Evolutionary conservation across 1,140 invertebrate genomes (phyloP).

Genomic region (Ceratina australensis): DNA sequence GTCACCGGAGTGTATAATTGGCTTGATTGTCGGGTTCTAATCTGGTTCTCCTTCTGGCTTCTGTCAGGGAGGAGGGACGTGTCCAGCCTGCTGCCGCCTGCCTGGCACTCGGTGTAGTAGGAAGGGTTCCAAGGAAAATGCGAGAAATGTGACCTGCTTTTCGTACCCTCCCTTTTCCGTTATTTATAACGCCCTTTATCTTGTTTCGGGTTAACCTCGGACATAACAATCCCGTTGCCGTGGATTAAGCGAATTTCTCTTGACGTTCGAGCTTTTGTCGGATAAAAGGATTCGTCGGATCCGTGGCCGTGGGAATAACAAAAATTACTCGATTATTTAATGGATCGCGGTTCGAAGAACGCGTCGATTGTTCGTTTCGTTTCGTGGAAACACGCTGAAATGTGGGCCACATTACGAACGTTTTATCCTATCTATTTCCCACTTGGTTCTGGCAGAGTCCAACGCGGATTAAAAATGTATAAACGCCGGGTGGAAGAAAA

Average conservation of each 20-base stretch:
- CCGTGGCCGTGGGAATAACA: too few relatives aligned
- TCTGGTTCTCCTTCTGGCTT: constrained; percentile 72
- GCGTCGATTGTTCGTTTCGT: background rate
- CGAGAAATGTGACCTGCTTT: constrained; percentile 56
- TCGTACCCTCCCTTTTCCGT: constrained; percentile 54
- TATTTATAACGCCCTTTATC: constrained; percentile 61
- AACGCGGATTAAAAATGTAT: constrained; percentile 39
- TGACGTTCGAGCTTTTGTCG: background rate
- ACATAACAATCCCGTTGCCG: constrained; percentile 35
- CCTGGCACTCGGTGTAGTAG: too few relatives aligned
- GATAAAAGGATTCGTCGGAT: background rate
- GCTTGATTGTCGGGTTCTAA: constrained; percentile 79
- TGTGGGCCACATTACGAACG: too few relatives aligned
- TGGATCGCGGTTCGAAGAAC: too few relatives aligned
- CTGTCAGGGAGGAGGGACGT: constrained; percentile 64
- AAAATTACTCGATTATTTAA: too few relatives aligned
- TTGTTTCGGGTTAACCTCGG: constrained; percentile 53
- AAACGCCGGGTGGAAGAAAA: constrained; percentile 59
- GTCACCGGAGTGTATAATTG: constrained; percentile 79
- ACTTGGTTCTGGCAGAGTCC: background rate
- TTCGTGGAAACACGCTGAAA: too few relatives aligned
- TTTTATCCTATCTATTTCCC: background rate
- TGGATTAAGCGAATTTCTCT: constrained; percentile 36
- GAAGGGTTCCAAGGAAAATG: constrained; percentile 46
- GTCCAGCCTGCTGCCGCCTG: constrained; percentile 56